phyloP scores from a whole-genome alignment of 2,113 vertebrate species.

The Coregonus clupeaformis region DNA sequence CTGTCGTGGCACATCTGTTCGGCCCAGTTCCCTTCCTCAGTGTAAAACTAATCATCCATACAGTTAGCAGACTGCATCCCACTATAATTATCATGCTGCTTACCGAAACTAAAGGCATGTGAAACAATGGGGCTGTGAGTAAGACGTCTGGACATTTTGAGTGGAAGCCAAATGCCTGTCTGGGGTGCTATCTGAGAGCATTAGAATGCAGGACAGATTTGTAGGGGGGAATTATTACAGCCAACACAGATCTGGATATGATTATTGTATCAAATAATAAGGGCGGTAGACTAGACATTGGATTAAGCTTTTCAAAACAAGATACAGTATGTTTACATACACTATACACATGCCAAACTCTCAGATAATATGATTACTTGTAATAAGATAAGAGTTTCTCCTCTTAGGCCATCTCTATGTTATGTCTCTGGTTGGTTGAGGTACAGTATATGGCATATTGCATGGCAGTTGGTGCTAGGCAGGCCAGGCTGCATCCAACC shows the following conservation, averaged over 20 bases:
- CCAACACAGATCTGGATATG: too few relatives aligned
- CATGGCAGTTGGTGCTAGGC: background rate
- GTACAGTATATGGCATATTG: background rate
- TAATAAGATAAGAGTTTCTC: too few relatives aligned
- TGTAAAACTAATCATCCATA: conserved; percentile 48
- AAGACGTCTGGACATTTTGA: conserved; percentile 74
- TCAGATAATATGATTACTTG: too few relatives aligned
- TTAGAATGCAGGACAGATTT: conserved; percentile 27
- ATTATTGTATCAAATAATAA: too few relatives aligned
- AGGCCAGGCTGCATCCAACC: background rate
- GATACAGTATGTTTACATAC: too few relatives aligned
- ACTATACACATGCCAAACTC: too few relatives aligned
- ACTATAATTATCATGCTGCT: conserved; percentile 60
- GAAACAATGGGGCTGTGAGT: conserved; percentile 73
- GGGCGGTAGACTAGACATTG: too few relatives aligned
- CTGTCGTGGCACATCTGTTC: conserved; percentile 52
- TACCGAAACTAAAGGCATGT: conserved; percentile 56
- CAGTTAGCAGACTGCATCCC: conserved; percentile 48
- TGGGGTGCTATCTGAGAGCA: conserved; percentile 50
- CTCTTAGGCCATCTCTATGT: background rate
- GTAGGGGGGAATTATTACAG: background rate
- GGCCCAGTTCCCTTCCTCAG: conserved; percentile 42
- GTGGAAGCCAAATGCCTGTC: conserved; percentile 67
- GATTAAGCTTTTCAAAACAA: too few relatives aligned
- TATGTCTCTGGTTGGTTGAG: background rate